A percentile compares a stretch with the other conserved stretches of the same genome.
Evolutionary conservation across 2,797 vertebrate genomes (phyloP).

Genomic region (Syngnathus acus): DNA sequence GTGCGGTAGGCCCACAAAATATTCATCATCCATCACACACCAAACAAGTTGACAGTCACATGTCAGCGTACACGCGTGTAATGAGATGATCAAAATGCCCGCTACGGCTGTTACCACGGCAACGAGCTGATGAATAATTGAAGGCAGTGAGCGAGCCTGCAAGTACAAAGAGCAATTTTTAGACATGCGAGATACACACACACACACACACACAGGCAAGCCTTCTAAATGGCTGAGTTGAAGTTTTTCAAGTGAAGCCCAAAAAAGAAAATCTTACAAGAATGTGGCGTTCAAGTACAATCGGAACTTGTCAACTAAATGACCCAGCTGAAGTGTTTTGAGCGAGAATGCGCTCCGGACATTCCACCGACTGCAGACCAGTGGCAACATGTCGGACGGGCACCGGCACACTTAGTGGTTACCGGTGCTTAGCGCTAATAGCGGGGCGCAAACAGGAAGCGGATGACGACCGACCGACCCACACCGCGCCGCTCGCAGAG

Average conservation of each 20-base stretch:
- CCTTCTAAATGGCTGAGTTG: background rate
- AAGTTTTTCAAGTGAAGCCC: background rate
- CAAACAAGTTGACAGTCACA: background rate
- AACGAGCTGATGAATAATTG: slow-evolving; percentile 66
- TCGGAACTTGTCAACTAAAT: background rate
- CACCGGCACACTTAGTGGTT: slow-evolving; percentile 4
- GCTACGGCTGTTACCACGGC: slow-evolving; percentile 57
- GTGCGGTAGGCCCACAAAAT: no score
- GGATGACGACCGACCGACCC: background rate
- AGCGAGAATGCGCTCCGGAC: slow-evolving; percentile 13
- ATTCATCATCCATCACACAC: no score
- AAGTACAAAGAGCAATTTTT: slow-evolving; percentile 48
- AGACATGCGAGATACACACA: slow-evolving; percentile 40
- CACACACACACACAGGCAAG: slow-evolving; percentile 3
- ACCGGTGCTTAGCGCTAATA: background rate
- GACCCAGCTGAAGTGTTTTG: no score
- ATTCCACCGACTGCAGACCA: slow-evolving; percentile 33
- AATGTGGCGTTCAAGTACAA: background rate
- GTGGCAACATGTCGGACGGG: slow-evolving; percentile 34
- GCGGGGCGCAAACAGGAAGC: background rate
- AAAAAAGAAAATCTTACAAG: background rate
- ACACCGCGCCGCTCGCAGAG: no score
- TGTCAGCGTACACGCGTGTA: slow-evolving; percentile 10
- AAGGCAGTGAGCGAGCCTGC: slow-evolving; percentile 44
- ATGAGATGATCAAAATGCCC: slow-evolving; percentile 21